Percentiles rank a stretch among this genome's conserved stretches.
Conservation (phyloP, 2,113 vertebrate species). For the Bostrychus sinensis region DNA sequence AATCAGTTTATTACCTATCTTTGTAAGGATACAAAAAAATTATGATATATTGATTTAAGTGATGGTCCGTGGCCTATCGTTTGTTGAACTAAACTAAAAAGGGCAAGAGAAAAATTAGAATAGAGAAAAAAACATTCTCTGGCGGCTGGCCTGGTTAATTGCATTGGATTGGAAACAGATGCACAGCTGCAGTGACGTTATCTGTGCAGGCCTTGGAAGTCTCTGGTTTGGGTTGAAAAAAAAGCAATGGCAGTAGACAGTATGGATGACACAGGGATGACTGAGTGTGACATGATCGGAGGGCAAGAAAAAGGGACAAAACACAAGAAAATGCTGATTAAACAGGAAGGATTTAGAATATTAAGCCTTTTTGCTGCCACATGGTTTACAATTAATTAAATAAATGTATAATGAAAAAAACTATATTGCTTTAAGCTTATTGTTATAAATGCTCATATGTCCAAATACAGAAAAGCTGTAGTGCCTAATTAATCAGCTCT, state of each 20-base stretch:
- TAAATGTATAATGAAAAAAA: no score
- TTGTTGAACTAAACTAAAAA: constrained; percentile 17
- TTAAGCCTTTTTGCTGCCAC: background rate
- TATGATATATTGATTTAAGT: constrained; percentile 49
- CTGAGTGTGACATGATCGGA: constrained; percentile 27
- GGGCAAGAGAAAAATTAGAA: constrained; percentile 50
- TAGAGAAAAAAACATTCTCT: constrained; percentile 71
- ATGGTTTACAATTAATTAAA: no score
- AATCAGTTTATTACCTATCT: constrained; percentile 32
- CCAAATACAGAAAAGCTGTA: background rate
- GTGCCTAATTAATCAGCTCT: background rate
- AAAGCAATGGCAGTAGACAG: constrained; percentile 45
- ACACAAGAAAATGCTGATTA: constrained; percentile 28
- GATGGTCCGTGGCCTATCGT: constrained; percentile 48
- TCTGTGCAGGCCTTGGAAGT: constrained; percentile 74
- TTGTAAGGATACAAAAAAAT: constrained; percentile 39
- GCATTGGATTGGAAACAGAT: constrained; percentile 80
- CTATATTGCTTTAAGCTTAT: no score
- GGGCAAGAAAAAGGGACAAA: constrained; percentile 20
- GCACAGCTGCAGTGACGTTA: constrained; percentile 74
- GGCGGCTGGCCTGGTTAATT: constrained; percentile 76
- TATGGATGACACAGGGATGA: constrained; percentile 47
- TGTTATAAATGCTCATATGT: no score
- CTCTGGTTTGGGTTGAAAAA: constrained; percentile 64
- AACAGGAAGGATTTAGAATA: background rate